Evolutionary conservation across 2,888 invertebrate genomes (phyloP).

Genomic region (Eupithecia subfuscata): DNA sequence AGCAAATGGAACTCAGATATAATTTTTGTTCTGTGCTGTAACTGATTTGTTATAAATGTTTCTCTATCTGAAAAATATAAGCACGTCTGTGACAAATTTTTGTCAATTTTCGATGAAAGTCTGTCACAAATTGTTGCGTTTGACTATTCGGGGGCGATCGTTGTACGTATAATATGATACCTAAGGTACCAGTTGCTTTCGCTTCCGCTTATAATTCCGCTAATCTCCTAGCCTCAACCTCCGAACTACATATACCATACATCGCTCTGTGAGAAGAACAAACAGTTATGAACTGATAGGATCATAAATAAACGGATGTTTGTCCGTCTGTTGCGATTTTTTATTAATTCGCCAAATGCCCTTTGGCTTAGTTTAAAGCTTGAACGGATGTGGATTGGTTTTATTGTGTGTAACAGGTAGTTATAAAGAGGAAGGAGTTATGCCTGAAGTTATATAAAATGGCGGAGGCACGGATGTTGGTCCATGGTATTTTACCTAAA

Average conservation of each 20-base stretch:
- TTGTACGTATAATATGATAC: too few relatives aligned
- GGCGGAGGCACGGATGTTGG: neutral
- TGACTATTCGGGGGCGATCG: too few relatives aligned
- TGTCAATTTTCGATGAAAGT: too few relatives aligned
- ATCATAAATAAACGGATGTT: conserved; percentile 70
- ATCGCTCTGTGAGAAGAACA: conserved; percentile 74
- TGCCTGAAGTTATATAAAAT: neutral
- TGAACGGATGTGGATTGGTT: conserved; percentile 8
- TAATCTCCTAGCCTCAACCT: conserved; percentile 41
- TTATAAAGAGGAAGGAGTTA: neutral
- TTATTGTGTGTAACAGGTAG: conserved; percentile 23
- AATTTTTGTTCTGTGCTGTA: too few relatives aligned
- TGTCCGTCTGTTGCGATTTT: conserved; percentile 56
- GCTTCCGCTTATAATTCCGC: conserved; percentile 48
- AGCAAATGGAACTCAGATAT: too few relatives aligned
- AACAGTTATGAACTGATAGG: conserved; percentile 76
- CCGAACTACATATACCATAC: conserved; percentile 30
- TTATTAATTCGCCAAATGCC: conserved; percentile 47
- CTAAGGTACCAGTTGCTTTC: neutral
- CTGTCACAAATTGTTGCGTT: too few relatives aligned
- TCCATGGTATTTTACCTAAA: neutral
- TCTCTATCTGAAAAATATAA: too few relatives aligned
- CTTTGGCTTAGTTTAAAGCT: conserved; percentile 51
- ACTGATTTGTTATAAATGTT: too few relatives aligned
- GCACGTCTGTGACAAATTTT: too few relatives aligned